Evolutionary conservation across 2,113 vertebrate species (phyloP), one percentile per base, ranked within the genome.

Genomic region (Tachycineta bicolor): DNA sequence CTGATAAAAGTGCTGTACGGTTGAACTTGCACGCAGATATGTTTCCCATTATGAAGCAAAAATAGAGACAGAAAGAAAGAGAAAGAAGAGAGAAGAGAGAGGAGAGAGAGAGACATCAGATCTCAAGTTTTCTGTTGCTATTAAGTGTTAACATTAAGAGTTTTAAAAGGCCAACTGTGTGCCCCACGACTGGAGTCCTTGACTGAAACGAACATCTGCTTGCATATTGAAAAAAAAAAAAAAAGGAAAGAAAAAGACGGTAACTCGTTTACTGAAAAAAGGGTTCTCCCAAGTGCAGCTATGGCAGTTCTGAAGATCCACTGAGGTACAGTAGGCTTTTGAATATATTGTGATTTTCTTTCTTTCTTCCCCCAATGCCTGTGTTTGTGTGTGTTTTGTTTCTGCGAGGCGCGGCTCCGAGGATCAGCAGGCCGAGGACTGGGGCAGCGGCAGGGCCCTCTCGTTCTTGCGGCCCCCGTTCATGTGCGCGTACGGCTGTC

Each of bases 391-490:
- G 73, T 37, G 87, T 56, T n/a, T 6, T 43, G 44, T 68, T 89
- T 56, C 70, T 37, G 94, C 63, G 49, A 78, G 97, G 73, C 47
- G 44, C 26, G 95, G 89, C 46, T 82, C 70, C 67, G n/a, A 68
- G 96, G 97, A 98, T 99, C 99, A 99, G 99, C 99, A 99, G 98
- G 99, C 99, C 12, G 99, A 99, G 41, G 99, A 99, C 98, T 99
- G 99, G 93, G 99, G 99, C 97, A 99, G 97, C n/a, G 99, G 99
- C 94, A 99, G 96, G 39, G 99, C 98, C 67, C 99, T 96, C 96
- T 99, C 99, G 5, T 99, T 99, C 97, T 99, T 99, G 91, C 99
- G 98, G 9, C 99, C 99, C 49, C 99, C 99, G 6, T 99, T 99
- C 99, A 99, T 99, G 98, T 99, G 99, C 33, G 99, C 99, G 59